These are phyloP conservation scores for Coregonus suidteri DNA, from an alignment of 2,797 vertebrate genomes.

Conservation along the genomic window DNA sequence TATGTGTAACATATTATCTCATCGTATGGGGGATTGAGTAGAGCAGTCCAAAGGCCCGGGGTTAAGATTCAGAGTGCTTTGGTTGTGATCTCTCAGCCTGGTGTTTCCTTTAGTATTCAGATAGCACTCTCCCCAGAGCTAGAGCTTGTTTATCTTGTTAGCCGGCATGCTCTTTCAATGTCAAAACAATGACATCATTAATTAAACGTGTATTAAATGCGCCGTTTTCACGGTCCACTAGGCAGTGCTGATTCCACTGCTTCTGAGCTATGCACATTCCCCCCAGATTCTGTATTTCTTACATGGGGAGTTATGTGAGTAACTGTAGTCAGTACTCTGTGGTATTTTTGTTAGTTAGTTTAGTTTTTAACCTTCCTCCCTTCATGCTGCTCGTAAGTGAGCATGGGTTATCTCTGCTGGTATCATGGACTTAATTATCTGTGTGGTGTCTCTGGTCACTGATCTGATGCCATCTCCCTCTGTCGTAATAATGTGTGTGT, in stretches of 20 bases:
- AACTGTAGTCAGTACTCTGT: not conserved
- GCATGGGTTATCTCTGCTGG: conserved; percentile 12
- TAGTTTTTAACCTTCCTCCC: too few species aligned
- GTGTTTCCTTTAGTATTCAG: conserved; percentile 53
- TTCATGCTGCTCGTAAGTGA: not conserved
- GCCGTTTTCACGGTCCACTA: conserved; percentile 41
- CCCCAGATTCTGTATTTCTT: not conserved
- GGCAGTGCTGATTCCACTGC: conserved; percentile 34
- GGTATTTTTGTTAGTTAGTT: not conserved
- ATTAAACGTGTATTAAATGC: conserved; percentile 63
- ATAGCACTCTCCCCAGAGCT: conserved; percentile 45
- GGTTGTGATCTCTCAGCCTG: conserved; percentile 48
- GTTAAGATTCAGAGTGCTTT: conserved; percentile 57
- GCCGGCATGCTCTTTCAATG: conserved; percentile 61
- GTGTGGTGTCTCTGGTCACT: conserved; percentile 14
- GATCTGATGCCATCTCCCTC: not conserved
- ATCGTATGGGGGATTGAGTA: conserved; percentile 39
- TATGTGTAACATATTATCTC: conserved; percentile 43
- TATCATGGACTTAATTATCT: conserved; percentile 28
- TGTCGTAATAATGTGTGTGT: conserved; percentile 25
- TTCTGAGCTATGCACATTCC: conserved; percentile 24
- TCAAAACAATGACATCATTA: conserved; percentile 75
- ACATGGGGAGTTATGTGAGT: not conserved
- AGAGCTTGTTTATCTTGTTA: conserved; percentile 65
- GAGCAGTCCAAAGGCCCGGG: conserved; percentile 31